phyloP scores from a whole-genome alignment of 1,140 invertebrate genomes.

The Solenopsis fugax region DNA sequence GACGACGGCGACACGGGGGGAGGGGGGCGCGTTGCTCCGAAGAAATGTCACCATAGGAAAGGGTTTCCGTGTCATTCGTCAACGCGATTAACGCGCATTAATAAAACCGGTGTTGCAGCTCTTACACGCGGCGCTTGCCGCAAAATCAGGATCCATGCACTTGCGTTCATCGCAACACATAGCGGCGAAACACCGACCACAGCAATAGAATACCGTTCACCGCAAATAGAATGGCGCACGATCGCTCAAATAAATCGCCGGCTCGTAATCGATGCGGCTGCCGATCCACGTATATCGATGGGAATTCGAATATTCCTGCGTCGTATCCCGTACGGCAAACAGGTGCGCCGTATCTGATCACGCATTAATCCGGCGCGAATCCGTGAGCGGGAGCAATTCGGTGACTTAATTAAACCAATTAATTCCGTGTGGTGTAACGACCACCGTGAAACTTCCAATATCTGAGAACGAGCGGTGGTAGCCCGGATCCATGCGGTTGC shows the following conservation, averaged over 20 bases:
- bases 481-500: slow-evolving; percentile 30
- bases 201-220: slow-evolving; percentile 20
- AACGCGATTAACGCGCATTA: slow-evolving; percentile 36
- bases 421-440: slow-evolving; percentile 67
- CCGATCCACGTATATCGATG: slow-evolving; percentile 20
- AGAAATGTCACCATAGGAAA: slow-evolving; percentile 1
- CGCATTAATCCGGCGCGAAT: slow-evolving; percentile 69
- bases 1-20: not conserved
- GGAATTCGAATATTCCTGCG: slow-evolving; percentile 24
- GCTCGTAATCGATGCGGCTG: slow-evolving; percentile 62
- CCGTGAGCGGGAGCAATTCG: slow-evolving; percentile 67
- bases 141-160: not conserved
- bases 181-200: not conserved
- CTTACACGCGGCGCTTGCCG: not conserved
- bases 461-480: slow-evolving; percentile 61
- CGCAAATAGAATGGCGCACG: slow-evolving; percentile 35
- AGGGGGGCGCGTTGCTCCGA: slow-evolving; percentile 5
- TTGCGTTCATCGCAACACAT: too few relatives aligned
- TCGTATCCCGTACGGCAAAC: slow-evolving; percentile 55
- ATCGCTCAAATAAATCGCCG: slow-evolving; percentile 65
- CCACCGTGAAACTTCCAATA: slow-evolving; percentile 65
- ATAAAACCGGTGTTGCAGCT: slow-evolving; percentile 36
- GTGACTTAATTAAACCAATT: slow-evolving; percentile 76
- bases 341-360: slow-evolving; percentile 62
- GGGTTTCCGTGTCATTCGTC: slow-evolving; percentile 22